Conservation (phyloP, 2,888 invertebrate genomes). For the Pseudococcus longispinus region DNA sequence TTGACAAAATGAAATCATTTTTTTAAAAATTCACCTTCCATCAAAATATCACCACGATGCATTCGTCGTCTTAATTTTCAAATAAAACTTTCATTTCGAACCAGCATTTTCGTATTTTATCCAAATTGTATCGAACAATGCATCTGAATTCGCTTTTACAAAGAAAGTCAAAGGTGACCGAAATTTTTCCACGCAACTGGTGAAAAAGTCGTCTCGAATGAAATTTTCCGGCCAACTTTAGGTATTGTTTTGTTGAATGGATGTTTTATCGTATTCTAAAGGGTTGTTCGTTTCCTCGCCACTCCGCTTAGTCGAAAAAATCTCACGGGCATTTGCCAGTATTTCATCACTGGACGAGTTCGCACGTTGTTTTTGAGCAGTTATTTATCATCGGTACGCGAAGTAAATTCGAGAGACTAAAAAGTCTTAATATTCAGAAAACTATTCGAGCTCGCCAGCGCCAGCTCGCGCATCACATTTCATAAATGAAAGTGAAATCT, state of each 20-base stretch:
- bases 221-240: neutral
- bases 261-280: neutral
- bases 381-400: neutral
- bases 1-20: too few species aligned
- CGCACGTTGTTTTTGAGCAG: neutral
- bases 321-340: neutral
- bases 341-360: neutral
- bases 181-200: neutral
- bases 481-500: constrained; percentile 24
- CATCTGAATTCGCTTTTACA: too few species aligned
- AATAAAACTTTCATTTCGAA: too few species aligned
- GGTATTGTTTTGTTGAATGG: neutral
- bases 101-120: too few species aligned
- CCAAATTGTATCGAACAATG: too few species aligned
- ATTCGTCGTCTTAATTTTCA: too few species aligned
- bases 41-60: too few species aligned
- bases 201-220: neutral
- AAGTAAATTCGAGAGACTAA: constrained; percentile 26
- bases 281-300: neutral
- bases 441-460: neutral
- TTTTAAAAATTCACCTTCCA: too few species aligned
- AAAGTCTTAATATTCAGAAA: constrained; percentile 18
- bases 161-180: neutral
- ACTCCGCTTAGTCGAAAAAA: neutral
- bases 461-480: neutral